These are phyloP conservation scores for Heliornis fulica DNA, from an alignment of 2,113 vertebrate species.

Conservation along the genomic window DNA sequence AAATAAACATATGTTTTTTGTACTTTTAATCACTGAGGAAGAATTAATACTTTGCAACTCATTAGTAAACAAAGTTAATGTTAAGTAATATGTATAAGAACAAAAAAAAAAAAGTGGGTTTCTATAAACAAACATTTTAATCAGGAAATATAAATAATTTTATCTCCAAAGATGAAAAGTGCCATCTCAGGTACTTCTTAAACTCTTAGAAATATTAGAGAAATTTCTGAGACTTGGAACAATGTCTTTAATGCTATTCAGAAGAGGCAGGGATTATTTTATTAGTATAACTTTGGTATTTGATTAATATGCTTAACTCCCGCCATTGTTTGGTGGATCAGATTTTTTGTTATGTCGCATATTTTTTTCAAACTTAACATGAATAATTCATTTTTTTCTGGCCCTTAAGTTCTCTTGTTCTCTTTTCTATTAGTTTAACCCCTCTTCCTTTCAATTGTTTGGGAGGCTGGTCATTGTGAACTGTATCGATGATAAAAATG, in stretches of 20 bases:
- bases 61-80: background rate
- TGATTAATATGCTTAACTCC: background rate
- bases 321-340: background rate
- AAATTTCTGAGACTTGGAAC: background rate
- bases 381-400: background rate
- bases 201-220: background rate
- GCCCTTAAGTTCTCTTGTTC: too few relatives aligned
- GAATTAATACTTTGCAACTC: background rate
- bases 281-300: background rate
- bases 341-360: background rate
- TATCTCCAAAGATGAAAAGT: background rate
- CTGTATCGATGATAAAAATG: accelerated
- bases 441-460: background rate
- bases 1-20: background rate
- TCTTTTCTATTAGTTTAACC: background rate
- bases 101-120: background rate
- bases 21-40: background rate
- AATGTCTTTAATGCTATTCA: background rate
- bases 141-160: background rate
- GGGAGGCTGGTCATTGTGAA: background rate
- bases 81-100: background rate
- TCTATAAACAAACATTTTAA: background rate
- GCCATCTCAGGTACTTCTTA: background rate
- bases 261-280: background rate
- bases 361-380: background rate